Base-by-base conservation (phyloP, 2,888 invertebrate species). In the Pegoplata infirma region DNA sequence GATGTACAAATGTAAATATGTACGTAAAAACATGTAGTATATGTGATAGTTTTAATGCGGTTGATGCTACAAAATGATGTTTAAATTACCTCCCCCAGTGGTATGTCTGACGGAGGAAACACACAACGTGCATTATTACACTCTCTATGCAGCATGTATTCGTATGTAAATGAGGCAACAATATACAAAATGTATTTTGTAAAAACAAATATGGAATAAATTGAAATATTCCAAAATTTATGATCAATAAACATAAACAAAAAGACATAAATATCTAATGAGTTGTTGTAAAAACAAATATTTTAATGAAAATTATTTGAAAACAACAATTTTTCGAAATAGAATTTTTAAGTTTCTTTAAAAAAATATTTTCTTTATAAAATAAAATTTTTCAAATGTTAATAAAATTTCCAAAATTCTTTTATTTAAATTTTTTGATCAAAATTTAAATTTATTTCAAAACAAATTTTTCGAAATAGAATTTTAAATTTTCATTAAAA, bases 51-150 rank as follows among this genome's bases (percentile, higher is more conserved):
- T 25, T 5, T n/a, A 21, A 44, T 19, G 46, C 17, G 16, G 23
- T 23, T 12, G 32, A 28, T 23, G 61, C 55, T 55, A 61, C 56
- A 25, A 55, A 28, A 21, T 67, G 46, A 40, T 68, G 68, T 68
- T 73, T 59, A 73, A 78, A 73, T 68, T 78, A 73, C 63, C 73
- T 73, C 77, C 77, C 61, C 59, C 63, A 44, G 55, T 49, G 75
- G 5, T 47, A 63, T n/a, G n/a, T n/a, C n/a, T n/a, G n/a, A n/a
- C n/a, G 61, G 47, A 75, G 36, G 36, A 40, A 40, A n/a, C 12
- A 32, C 32, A 32, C 1, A 28, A 59, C 36, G 12, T 40, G n/a
- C 36, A n/a, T 40, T n/a, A n/a, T n/a, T n/a, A 40, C 36, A 40
- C 36, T 40, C n/a, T 40, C n/a, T n/a, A n/a, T 12, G 36, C n/a